Conservation (phyloP, 2,888 invertebrate genomes). For the Athripsodes cinereus region DNA sequence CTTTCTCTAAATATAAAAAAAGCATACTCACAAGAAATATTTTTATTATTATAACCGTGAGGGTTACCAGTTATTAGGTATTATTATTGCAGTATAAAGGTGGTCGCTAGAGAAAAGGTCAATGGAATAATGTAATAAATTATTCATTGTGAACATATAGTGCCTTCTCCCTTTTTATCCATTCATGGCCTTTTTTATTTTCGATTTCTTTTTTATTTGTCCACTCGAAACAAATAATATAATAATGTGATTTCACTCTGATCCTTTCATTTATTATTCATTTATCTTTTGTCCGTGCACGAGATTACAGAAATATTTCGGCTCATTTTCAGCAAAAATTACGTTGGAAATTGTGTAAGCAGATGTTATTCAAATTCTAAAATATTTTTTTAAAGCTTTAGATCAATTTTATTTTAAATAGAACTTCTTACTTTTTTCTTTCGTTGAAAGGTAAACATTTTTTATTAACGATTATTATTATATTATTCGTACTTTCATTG, state of each 20-base stretch:
- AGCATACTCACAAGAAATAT: not conserved
- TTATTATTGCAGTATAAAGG: not conserved
- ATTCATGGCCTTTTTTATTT: conserved; percentile 1
- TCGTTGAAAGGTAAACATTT: no score
- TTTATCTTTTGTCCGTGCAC: not conserved
- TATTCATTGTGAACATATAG: not conserved
- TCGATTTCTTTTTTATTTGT: not conserved
- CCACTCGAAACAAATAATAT: conserved; percentile 2
- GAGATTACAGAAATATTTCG: no score
- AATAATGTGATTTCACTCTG: conserved; percentile 1
- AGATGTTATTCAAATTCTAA: no score
- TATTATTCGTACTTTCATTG: no score
- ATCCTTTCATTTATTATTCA: conserved; percentile 1
- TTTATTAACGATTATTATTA: no score
- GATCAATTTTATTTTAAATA: no score
- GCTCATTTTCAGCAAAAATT: no score
- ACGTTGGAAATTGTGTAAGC: no score
- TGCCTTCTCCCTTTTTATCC: not conserved
- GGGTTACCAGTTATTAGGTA: not conserved
- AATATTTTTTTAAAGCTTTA: no score
- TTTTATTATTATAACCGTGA: not conserved
- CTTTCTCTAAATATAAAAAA: not conserved
- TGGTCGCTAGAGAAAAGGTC: not conserved
- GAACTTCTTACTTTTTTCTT: no score
- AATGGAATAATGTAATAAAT: conserved; percentile 2